phyloP scores from a whole-genome alignment of 2,113 vertebrate species.

The Bufo bufo region DNA sequence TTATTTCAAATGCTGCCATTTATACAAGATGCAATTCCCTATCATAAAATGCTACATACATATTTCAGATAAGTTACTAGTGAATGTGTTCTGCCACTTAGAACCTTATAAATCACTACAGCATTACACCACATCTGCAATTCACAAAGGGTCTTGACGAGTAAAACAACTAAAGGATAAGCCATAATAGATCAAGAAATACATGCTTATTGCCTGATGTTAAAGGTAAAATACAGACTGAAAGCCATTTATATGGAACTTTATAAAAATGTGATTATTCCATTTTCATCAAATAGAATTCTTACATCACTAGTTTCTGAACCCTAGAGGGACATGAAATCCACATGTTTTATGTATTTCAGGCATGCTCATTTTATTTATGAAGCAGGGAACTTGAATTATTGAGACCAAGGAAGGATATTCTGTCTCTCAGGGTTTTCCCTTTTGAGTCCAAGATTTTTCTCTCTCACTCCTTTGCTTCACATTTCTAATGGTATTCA shows the following conservation, averaged over 20 bases:
- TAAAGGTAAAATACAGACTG: not conserved
- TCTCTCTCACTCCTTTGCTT: conserved; percentile 16
- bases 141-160: conserved; percentile 15
- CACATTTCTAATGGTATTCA: conserved; percentile 24
- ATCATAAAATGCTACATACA: not conserved
- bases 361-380: conserved; percentile 56
- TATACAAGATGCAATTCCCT: not conserved
- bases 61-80: not conserved
- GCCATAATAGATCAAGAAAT: conserved; percentile 11
- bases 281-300: conserved; percentile 44
- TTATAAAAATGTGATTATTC: conserved; percentile 39
- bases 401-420: conserved; percentile 50
- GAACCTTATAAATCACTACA: not conserved
- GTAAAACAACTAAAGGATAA: conserved; percentile 2
- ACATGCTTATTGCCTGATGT: not conserved
- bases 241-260: conserved; percentile 18
- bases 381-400: conserved; percentile 47
- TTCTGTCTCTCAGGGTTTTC: conserved; percentile 35
- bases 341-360: conserved; percentile 54
- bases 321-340: conserved; percentile 34
- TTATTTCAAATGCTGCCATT: not conserved
- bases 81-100: not conserved
- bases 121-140: not conserved
- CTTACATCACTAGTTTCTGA: conserved; percentile 24
- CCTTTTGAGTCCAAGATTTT: conserved; percentile 53